phyloP scores from a whole-genome alignment of 1,140 invertebrate species.

The Drosophila rhopaloa region DNA sequence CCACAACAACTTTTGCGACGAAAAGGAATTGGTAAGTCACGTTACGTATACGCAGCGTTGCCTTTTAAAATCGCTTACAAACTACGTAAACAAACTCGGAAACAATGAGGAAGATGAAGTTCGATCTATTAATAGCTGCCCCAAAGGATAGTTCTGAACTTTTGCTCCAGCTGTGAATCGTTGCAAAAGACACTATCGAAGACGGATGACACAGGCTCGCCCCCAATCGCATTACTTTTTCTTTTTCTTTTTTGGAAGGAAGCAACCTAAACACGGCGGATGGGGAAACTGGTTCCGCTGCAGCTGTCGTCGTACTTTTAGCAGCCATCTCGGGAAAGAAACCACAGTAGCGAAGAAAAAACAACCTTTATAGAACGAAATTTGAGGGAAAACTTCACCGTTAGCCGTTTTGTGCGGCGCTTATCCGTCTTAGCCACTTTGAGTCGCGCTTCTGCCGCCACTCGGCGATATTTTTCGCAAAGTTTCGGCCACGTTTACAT shows the following conservation, averaged over 20 bases:
- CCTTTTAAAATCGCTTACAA: slow-evolving; percentile 29
- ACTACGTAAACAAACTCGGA: slow-evolving; percentile 11
- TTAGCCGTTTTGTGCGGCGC: slow-evolving; percentile 62
- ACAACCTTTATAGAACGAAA: slow-evolving; percentile 18
- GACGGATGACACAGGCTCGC: slow-evolving; percentile 29
- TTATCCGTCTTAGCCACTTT: slow-evolving; percentile 76
- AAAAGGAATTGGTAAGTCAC: slow-evolving; percentile 27
- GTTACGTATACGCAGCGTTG: slow-evolving; percentile 26
- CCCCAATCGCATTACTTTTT: slow-evolving; percentile 11
- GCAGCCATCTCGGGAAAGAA: slow-evolving; percentile 27
- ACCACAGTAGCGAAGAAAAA: slow-evolving; percentile 21
- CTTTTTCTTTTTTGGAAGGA: slow-evolving; percentile 3
- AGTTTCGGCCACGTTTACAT: slow-evolving; percentile 66
- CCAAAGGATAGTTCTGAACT: slow-evolving; percentile 43
- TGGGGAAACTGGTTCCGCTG: slow-evolving; percentile 14
- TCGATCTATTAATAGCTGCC: slow-evolving; percentile 48
- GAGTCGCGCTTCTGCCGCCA: slow-evolving; percentile 65
- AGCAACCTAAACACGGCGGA: slow-evolving; percentile 20
- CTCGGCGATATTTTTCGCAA: slow-evolving; percentile 53
- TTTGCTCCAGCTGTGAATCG: slow-evolving; percentile 25
- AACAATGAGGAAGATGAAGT: slow-evolving; percentile 5
- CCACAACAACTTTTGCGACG: background rate
- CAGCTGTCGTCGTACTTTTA: slow-evolving; percentile 47
- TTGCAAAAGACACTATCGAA: slow-evolving; percentile 51
- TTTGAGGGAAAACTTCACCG: slow-evolving; percentile 61